Base-by-base conservation (phyloP, 64 coral and sea anemone species). In the Montipora foliosa region DNA sequence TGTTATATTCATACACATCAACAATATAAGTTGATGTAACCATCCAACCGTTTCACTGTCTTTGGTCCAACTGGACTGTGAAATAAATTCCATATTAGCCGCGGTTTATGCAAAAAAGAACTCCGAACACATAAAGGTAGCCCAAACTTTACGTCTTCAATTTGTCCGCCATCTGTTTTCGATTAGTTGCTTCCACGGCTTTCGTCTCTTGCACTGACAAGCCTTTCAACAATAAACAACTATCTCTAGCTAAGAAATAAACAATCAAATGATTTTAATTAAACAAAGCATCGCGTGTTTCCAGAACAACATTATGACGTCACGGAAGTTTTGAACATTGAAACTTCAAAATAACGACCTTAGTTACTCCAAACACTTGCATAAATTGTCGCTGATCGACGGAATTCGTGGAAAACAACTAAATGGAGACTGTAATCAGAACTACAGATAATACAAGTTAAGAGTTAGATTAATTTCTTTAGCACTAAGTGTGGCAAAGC, bases 231-330 rank as follows among this genome's bases (percentile, higher is more conserved):
- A 57, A 8, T 57, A 57, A 57, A 57, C 53, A 57, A 57, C 53
- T 57, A 29, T 3, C 53, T 57, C 53, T 6, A 29, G 29, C 29
- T 29, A 4, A 1, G 53, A 57, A 57, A 14, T 64, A 64, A 14
- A 82, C 79, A 55, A 13, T 61, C 4, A 17, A 64, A 44, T 7
- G 25, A 57, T 61, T 61, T 15, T 6, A 4, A 62, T 15, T 6
- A 4, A 62, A 82, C 79, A 82, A 82, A 64, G 3, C 21, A 7
- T 44, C 1, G 5, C 55, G 2, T 37, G 53, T 82, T 82, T 82
- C 79, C 25, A 82, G 57, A 61, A 62, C 53, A 64, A 64, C 79
- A n/a, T 22, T 15, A 62, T 82, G 79, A 82, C 79, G 79, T 82
- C 79, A 82, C 21, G n/a, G 25, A 44, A 6, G 12, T 24, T 16